Base-by-base conservation (phyloP, 92 coral and sea anemone genomes). In the Siderastrea radians region DNA sequence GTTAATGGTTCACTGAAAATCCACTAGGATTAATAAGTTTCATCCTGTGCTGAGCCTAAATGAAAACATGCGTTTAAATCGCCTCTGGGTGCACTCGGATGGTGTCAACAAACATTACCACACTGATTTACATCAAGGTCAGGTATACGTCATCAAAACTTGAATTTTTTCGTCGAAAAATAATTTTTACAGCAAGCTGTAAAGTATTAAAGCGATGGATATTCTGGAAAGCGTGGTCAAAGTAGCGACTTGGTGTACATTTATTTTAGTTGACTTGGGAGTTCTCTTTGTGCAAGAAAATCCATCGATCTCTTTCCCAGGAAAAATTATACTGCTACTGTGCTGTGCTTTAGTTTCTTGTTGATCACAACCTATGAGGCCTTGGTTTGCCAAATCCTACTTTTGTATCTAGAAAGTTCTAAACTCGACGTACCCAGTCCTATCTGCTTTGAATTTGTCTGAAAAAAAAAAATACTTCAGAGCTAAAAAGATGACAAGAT, bases 71-170 rank as follows among this genome's bases (percentile, higher is more conserved):
- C 71, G 6, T 78, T 44, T 47, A 26, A 48, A 63, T 6, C 64
- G 14, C 26, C 13, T 14, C 74, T 51, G 38, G 74, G 12, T 64
- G 74, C 64, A 50, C 45, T n/a, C 82, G 72, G 82, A 78, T 78
- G 82, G 48, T 77, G 60, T 61, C 5, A n/a, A 7, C 14, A 60
- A 60, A 77, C 46, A 47, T 78, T 46, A n/a, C 55, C 69, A 7
- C 9, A 8, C 7, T 38, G 2, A 46, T 44, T 15, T 60, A 16
- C 26, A 12, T 15, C 68, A 49, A 62, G 82, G 82, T 78, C 82
- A 78, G 7, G 17, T 57, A 11, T 10, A 61, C 61, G 68, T 62
- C 70, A 78, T 3, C 46, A 49, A 38, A 55, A 49, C 50, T 75
- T 4, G 11, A n/a, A 16, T 75, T 74, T 50, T 49, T 11, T 3